Evolutionary conservation across 2,888 invertebrate genomes (phyloP), one percentile per base, ranked within the genome.

Genomic region (Caenorhabditis uteleia): DNA sequence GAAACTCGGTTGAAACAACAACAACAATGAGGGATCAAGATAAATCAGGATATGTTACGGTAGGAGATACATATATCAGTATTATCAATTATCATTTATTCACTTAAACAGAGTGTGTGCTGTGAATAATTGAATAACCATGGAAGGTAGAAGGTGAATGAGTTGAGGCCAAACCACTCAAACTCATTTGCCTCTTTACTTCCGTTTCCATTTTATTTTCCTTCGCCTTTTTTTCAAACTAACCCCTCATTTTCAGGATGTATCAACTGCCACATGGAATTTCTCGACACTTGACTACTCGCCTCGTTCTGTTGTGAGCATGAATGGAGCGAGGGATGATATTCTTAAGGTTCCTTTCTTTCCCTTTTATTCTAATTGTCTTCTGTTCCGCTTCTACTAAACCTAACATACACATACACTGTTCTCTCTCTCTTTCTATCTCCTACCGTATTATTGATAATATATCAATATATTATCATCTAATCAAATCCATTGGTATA

Each of bases 221-320:
- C 38, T 44, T 27, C 20, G 31, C 14, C 31, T n/a, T 18, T 16
- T 14, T 38, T 48, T n/a, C 34, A 16, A n/a, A n/a, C n/a, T 10
- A 6, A 12, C 18, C 38, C 50, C 38, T 23, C 39, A 48, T 36
- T 59, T 68, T 40, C 70, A 81, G 79, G 81, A 82, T 49, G 76
- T 74, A 31, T 80, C 79, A 6, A 78, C 79, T 26, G 74, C 80
- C 31, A 78, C 80, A 7, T 82, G 81, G 82, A 78, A 80, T 57
- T 80, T 78, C 68, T 76, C 72, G 38, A 70, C 69, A 5, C 70
- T 68, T 29, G 73, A 76, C 51, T 83, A 82, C 75, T 79, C 79
- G 34, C 83, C 83, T 1, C 70, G 82, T 20, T 80, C 79, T 16
- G 76, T 83, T 44, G 78, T 83, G 47, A 78, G 76, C 26, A 60